Base-by-base conservation (phyloP, 2,888 invertebrate genomes). In the Brenthis ino region DNA sequence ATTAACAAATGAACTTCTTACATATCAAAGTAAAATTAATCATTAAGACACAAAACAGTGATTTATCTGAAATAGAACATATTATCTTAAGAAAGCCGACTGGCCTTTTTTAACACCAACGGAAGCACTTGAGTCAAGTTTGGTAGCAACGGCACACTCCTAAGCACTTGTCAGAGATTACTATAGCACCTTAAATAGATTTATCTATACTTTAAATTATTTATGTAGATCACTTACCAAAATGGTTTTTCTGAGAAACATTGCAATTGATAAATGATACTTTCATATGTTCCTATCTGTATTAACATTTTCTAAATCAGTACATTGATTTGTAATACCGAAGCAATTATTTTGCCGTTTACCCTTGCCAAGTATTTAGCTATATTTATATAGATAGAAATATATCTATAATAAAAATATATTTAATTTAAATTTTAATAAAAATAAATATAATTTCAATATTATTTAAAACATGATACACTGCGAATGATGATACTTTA, bases 111-210 rank as follows among this genome's bases (percentile, higher is more conserved):
- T 71, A 72, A 70, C 79, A 82, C 78, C 77, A 84, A 88, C 86
- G 89, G 89, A 90, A 89, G 80, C 82, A 77, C 85, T 89, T 79
- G 82, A 85, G 78, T 76, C 75, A 77, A 79, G 78, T 80, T 79
- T 82, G 79, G 79, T 77, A 65, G 71, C 68, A 61, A 69, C 56
- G 67, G 70, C 75, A 75, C 74, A 72, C 77, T 75, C 74, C 74
- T 68, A 75, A 77, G 81, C 85, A 85, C 89, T 91, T 69, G 20
- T 20, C 20, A 20, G 86, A 91, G 89, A 90, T 91, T 84, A 84
- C 77, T 81, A 76, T 81, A 83, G 87, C 89, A 88, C 90, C 89
- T 90, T 84, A 87, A 90, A 90, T 86, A 88, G 87, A 85, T 82
- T 80, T 82, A 82, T 60, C 60, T 60, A 28, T n/a, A n/a, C 28